These are phyloP conservation scores for Steatornis caripensis DNA, from an alignment of 2,113 vertebrate species.

Conservation along the genomic window DNA sequence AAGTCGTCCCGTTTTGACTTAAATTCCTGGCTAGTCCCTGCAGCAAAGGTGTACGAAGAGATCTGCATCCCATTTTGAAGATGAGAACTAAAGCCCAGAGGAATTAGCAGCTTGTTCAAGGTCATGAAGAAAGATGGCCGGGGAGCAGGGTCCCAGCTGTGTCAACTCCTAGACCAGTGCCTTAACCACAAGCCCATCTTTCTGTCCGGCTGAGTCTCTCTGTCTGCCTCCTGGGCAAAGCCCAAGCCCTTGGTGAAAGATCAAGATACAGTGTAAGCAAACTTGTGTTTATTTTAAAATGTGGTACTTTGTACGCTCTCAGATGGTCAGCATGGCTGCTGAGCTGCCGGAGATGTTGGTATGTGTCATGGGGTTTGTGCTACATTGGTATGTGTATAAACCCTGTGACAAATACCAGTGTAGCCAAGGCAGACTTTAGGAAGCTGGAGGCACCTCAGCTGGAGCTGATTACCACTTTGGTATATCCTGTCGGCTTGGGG, in stretches of 20 bases:
- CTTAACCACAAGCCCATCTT: constrained; percentile 29
- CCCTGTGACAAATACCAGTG: background rate
- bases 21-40: background rate
- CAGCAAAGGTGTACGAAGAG: background rate
- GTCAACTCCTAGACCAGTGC: constrained; percentile 30
- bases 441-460: constrained; percentile 22
- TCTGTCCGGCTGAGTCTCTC: background rate
- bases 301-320: background rate
- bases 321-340: background rate
- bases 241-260: background rate
- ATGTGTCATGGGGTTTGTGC: background rate
- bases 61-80: background rate
- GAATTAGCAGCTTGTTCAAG: background rate
- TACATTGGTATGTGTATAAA: background rate
- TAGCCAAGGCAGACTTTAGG: background rate
- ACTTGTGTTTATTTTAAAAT: constrained; percentile 45
- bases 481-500: background rate
- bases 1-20: background rate
- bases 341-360: background rate
- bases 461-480: constrained; percentile 12
- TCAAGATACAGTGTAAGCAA: constrained; percentile 47
- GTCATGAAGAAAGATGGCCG: background rate
- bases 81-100: background rate
- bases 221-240: constrained; percentile 50
- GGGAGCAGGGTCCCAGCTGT: constrained; percentile 27